These are phyloP conservation scores for Laticauda laticaudata DNA, from an alignment of 2,113 vertebrate species.

Conservation along the genomic window DNA sequence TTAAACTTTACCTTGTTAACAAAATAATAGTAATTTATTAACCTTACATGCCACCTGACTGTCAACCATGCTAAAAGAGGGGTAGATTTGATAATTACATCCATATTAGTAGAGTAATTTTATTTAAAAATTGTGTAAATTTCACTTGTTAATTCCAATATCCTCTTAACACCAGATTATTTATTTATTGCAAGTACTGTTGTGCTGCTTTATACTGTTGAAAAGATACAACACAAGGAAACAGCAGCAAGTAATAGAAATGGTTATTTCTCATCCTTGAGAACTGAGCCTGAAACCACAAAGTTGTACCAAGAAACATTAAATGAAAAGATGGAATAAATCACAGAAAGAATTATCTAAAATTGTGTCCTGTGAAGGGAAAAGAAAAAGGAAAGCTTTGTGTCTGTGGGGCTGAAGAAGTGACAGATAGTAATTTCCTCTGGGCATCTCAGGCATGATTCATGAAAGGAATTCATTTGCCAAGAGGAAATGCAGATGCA, in stretches of 20 bases:
- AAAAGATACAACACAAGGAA: not conserved
- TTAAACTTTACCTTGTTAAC: not conserved
- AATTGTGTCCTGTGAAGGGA: not conserved
- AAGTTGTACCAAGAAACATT: not conserved
- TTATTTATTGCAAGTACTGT: not conserved
- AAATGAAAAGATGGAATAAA: not conserved
- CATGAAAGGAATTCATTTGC: slow-evolving; percentile 23
- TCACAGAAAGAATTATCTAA: not conserved
- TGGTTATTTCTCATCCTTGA: not conserved
- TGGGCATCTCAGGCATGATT: slow-evolving; percentile 6
- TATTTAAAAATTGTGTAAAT: not conserved
- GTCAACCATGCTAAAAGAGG: not conserved
- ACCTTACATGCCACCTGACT: not conserved
- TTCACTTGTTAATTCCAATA: not conserved
- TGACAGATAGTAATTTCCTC: not conserved
- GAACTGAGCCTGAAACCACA: not conserved
- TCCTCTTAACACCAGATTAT: not conserved
- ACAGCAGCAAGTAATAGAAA: not conserved
- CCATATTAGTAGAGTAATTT: not conserved
- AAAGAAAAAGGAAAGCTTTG: slow-evolving; percentile 10
- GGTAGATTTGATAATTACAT: not conserved
- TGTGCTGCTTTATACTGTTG: not conserved
- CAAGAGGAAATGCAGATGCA: slow-evolving; percentile 22
- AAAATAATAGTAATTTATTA: not conserved
- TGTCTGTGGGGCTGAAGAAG: not conserved